Evolutionary conservation across 1,140 invertebrate genomes (phyloP), one percentile per base, ranked within the genome.

Genomic region (Maniola jurtina): DNA sequence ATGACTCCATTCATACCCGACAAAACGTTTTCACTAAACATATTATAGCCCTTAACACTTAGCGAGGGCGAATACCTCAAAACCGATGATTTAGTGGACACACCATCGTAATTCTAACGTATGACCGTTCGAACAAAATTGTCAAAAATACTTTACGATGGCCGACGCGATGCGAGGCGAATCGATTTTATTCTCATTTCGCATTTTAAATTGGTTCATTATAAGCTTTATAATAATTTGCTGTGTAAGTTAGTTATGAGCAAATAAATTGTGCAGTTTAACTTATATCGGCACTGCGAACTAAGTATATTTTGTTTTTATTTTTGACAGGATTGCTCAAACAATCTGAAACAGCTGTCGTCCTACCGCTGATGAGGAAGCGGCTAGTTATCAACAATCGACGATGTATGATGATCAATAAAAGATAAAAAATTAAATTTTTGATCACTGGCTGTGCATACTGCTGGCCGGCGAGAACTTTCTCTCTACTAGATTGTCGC

Each of bases 141-240:
- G 83, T 81, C 81, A 84, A 88, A 88, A 85, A 87, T 89, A 82
- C 76, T 88, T 88, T 87, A 88, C 80, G 77, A 68, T 68, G 59
- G 68, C 71, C 65, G 67, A 71, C 72, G 75, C 65, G 75, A 75
- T 66, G 66, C 70, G 77, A 56, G 71, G 58, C 87, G 82, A 87
- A 88, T 89, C 80, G 80, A 81, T 84, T 55, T 87, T 80, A 77
- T 83, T 84, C 77, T 79, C 80, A 79, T 84, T 81, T 74, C 77
- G 77, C 77, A 70, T 61, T 76, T 65, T 75, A 61, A 70, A 79
- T 73, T 72, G 63, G 73, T 73, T 78, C 72, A 74, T 78, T 81
- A 62, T 64, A 52, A 52, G 48, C 48, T 52, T 52, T 52, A 52
- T 13, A 52, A 52, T 52, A 52, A 52, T 52, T 15, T 52, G 48